These are phyloP conservation scores for Crax fasciolata DNA, from an alignment of 2,797 vertebrate species.

Conservation along the genomic window DNA sequence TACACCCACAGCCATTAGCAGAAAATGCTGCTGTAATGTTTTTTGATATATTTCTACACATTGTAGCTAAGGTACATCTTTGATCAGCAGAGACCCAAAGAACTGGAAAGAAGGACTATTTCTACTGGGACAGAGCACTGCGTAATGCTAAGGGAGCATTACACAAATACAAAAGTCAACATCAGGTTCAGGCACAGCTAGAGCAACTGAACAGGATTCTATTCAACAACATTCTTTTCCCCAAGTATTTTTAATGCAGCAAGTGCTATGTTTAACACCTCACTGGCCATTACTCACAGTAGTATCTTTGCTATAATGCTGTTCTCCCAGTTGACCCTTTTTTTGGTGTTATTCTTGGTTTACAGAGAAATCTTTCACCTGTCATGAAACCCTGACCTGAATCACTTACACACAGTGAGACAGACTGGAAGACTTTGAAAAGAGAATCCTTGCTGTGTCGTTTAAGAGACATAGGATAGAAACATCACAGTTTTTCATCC, in stretches of 20 bases:
- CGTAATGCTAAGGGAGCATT: neutral
- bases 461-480: neutral
- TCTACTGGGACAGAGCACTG: neutral
- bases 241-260: neutral
- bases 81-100: neutral
- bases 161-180: neutral
- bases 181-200: neutral
- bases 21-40: neutral
- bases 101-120: neutral
- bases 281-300: neutral
- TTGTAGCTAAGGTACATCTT: neutral
- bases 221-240: neutral
- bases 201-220: neutral
- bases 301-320: neutral
- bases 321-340: neutral
- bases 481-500: neutral
- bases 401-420: neutral
- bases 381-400: neutral
- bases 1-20: neutral
- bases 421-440: neutral
- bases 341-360: neutral
- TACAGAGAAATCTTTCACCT: neutral
- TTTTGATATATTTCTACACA: neutral
- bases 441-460: neutral
- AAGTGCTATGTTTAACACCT: neutral